Base-by-base conservation (phyloP, 1,140 invertebrate genomes). In the Cyrtorhinus lividipennis region DNA sequence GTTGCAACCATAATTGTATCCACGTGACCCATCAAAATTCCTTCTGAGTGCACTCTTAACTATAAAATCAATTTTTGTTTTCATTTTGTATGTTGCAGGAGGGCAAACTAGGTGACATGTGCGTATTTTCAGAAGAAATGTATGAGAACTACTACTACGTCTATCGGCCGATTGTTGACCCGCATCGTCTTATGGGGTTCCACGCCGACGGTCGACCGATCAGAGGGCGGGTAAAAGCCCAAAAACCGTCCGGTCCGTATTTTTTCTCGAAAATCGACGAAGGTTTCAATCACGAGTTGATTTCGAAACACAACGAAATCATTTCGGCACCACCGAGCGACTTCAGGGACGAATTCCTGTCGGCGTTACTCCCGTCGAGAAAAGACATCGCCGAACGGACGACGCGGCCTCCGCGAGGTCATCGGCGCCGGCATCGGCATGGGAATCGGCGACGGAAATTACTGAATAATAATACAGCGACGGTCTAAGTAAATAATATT, bases 121-220 rank as follows among this genome's bases (percentile, higher is more conserved):
- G 78, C 69, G 73, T 76, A 68, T 80, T 80, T 68, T 74, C 74
- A 69, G 79, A 80, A 70, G 72, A 73, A 27, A 70, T 71, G 70
- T 44, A 66, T 5, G 75, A 77, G 68, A 74, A 72, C 62, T 76
- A 75, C 15, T 80, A 78, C 68, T 70, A 77, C 66, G 73, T 74
- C 66, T 80, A 78, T 69, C 72, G 72, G 56, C 78, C 78, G 58
- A 76, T 72, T 26, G 71, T 69, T 1, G 71, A 79, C 62, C 68
- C 67, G 22, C 70, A 71, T 13, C 73, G 73, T 48, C 77, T 72
- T 66, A 68, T 79, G 13, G 77, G 77, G 48, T 79, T 80, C 71
- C 79, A 78, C 69, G 73, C 72, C 65, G 67, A 66, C 30, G 79
- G 79, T 1, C 72, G 72, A 63, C 77, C 74, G 62, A 74, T 77